Evolutionary conservation across 2,113 vertebrate genomes (phyloP), one percentile per base, ranked within the genome.

Genomic region (Corythoichthys intestinalis): DNA sequence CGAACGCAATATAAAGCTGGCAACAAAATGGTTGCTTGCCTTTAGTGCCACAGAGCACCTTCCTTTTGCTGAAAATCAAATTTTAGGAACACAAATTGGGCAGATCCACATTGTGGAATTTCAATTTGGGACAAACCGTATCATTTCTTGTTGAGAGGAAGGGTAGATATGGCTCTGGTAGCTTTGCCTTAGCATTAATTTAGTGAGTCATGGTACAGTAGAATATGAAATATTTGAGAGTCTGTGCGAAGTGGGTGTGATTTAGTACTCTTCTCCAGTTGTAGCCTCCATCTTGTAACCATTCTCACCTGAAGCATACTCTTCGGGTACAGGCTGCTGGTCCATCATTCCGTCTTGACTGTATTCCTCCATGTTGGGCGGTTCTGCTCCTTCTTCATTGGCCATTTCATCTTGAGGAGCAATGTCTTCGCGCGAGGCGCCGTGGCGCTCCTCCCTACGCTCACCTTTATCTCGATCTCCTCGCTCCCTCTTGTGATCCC

Each of bases 301-400:
- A 0, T 96, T 96, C 75, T 96, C 95, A 0, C 94, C 91, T 44
- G 94, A 93, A n/a, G 89, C 85, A 0, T 95, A 96, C 13, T 93
- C 93, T 0, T 96, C 95, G 0, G 93, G 91, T 0, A 92, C 90
- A 20, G 90, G 92, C 87, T 96, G 94, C 57, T 92, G 87, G 76
- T 95, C 94, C 87, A 93, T 88, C 85, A 90, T 85, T 37, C 94
- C 92, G 4, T 96, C 95, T 73, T 94, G 93, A 50, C 90, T 91
- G 77, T 91, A 88, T 41, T 96, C 95, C 12, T 89, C 92, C 53
- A 89, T 83, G 65, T 83, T 88, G 1, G 87, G 80, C 0, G 82
- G 77, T 2, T 73, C 71, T 1, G 71, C 82, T 0, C 92, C 93
- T 0, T 90, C 89, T 76, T 93, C 77, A 48, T 90, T 86, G 64